Evolutionary conservation across 30 jellyfish, hydroid and myxozoan species (phyloP).

Genomic region (Turritopsis rubra): DNA sequence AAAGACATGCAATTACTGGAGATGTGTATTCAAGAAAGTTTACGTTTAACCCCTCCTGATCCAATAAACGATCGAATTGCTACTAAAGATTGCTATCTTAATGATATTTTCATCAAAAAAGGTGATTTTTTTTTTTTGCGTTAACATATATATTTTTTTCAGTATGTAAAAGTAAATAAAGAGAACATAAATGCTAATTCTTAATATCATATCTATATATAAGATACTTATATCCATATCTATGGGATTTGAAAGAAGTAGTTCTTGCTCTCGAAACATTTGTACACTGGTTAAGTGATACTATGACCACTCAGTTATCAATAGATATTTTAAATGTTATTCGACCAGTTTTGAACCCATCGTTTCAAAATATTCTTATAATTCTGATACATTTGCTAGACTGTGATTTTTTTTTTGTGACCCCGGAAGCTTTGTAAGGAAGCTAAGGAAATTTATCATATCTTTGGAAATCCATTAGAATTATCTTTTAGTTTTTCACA

Average conservation of each 20-base stretch:
- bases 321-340: slow-evolving; percentile 6
- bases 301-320: slow-evolving; percentile 29
- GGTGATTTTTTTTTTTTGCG: too few species aligned
- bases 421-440: too few species aligned
- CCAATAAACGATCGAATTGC: neutral
- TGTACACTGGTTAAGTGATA: slow-evolving; percentile 74
- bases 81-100: neutral
- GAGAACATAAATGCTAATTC: too few species aligned
- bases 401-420: too few species aligned
- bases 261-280: slow-evolving; percentile 67
- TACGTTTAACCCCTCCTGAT: neutral
- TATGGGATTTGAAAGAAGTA: slow-evolving; percentile 96
- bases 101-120: neutral
- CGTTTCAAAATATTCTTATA: slow-evolving; percentile 13
- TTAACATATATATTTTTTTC: too few species aligned
- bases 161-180: too few species aligned
- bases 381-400: too few species aligned
- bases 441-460: too few species aligned
- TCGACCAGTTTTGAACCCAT: slow-evolving; percentile 16
- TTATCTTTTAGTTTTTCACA: too few species aligned
- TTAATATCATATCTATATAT: too few species aligned
- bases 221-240: slow-evolving; percentile 83
- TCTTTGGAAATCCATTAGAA: too few species aligned
- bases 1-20: neutral
- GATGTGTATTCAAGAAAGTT: neutral